Evolutionary conservation across 2,797 vertebrate genomes (phyloP).

Genomic region (Melanotaenia pygmaea): DNA sequence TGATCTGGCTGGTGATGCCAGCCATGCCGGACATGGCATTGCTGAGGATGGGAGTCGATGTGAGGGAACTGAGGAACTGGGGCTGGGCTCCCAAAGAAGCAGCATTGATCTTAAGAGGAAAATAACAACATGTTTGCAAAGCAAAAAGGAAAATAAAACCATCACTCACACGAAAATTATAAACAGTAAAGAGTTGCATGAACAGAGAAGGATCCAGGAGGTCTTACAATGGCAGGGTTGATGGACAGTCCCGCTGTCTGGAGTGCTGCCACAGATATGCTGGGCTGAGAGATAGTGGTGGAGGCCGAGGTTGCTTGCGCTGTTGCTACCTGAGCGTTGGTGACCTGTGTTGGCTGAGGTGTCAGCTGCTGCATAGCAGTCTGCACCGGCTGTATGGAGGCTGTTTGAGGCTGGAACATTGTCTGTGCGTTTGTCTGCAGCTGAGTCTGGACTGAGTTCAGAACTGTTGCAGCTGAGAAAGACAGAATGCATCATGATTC

Average conservation of each 20-base stretch:
- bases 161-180: neutral
- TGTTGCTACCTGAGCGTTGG: slow-evolving; percentile 75
- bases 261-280: slow-evolving; percentile 85
- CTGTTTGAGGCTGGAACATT: slow-evolving; percentile 81
- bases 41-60: slow-evolving; percentile 90
- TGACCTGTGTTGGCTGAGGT: slow-evolving; percentile 75
- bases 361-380: slow-evolving; percentile 70
- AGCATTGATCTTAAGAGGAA: slow-evolving; percentile 85
- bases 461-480: slow-evolving; percentile 87
- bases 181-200: neutral
- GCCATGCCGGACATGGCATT: slow-evolving; percentile 89
- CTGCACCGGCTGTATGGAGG: slow-evolving; percentile 78
- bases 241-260: slow-evolving; percentile 92
- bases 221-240: slow-evolving; percentile 91
- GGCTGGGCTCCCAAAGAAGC: slow-evolving; percentile 90
- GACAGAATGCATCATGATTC: slow-evolving; percentile 17
- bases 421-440: slow-evolving; percentile 81
- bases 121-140: slow-evolving; percentile 1
- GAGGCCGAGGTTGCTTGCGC: slow-evolving; percentile 73
- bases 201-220: neutral
- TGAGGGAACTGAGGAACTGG: slow-evolving; percentile 92
- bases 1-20: slow-evolving; percentile 91
- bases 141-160: neutral
- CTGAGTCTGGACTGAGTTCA: slow-evolving; percentile 89
- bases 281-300: slow-evolving; percentile 82